These are phyloP conservation scores for Aradophagus sp. DNA, from an alignment of 1,140 invertebrate genomes.

Conservation along the genomic window DNA sequence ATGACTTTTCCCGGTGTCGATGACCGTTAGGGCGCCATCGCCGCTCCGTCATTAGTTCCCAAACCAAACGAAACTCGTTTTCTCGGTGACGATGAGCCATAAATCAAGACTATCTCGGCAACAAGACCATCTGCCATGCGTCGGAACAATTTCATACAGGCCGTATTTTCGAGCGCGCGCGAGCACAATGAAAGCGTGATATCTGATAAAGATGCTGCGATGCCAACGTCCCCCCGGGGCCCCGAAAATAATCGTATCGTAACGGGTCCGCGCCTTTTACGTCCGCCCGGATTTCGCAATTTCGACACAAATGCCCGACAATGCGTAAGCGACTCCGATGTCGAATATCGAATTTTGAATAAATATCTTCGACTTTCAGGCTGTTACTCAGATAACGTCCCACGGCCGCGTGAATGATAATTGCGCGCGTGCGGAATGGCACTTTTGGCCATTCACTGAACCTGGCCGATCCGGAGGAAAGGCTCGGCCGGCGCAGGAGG, in stretches of 20 bases:
- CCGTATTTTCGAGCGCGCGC: constrained; percentile 38
- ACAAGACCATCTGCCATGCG: constrained; percentile 60
- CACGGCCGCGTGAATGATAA: too few species aligned
- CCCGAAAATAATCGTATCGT: constrained; percentile 19
- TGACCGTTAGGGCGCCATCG: constrained; percentile 57
- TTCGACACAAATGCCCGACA: too few species aligned
- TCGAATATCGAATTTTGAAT: too few species aligned
- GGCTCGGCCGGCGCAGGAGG: constrained; percentile 7
- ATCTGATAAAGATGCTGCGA: constrained; percentile 69
- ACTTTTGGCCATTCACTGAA: constrained; percentile 35
- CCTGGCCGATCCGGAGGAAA: constrained; percentile 14
- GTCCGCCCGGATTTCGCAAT: too few species aligned
- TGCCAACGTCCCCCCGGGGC: too few species aligned
- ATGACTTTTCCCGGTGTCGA: constrained; percentile 37
- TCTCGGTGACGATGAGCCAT: constrained; percentile 57
- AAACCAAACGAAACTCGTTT: constrained; percentile 63
- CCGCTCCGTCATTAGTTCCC: constrained; percentile 38
- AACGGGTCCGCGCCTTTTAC: constrained; percentile 2
- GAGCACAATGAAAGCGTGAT: constrained; percentile 68
- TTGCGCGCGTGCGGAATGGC: too few species aligned
- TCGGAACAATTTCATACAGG: constrained; percentile 21
- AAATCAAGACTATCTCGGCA: constrained; percentile 67
- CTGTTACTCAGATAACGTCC: too few species aligned
- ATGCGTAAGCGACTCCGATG: too few species aligned
- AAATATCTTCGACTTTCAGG: too few species aligned